These are phyloP conservation scores for Drosophila prosaltans DNA, from an alignment of 1,140 invertebrate species.

Conservation along the genomic window DNA sequence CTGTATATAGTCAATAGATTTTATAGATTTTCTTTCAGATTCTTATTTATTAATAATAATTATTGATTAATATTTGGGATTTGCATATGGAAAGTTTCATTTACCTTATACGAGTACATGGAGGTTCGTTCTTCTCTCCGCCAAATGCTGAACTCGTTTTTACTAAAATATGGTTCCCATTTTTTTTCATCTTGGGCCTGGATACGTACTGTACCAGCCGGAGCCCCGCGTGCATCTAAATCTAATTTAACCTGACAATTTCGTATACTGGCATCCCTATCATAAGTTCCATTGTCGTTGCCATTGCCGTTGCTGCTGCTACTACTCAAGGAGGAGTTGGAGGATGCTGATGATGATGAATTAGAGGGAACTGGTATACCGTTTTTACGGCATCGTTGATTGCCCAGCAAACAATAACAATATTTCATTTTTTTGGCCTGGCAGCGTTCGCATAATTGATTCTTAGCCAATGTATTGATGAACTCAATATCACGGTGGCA, in stretches of 20 bases:
- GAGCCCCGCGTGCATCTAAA: constrained; percentile 31
- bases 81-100: too few species aligned
- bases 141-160: constrained; percentile 92
- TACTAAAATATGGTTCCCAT: constrained; percentile 92
- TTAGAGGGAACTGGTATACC: constrained; percentile 60
- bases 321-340: too few species aligned
- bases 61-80: too few species aligned
- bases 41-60: too few species aligned
- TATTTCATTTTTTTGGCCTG: constrained; percentile 84
- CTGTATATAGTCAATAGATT: too few species aligned
- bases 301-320: neutral
- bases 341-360: neutral
- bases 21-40: too few species aligned
- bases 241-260: constrained; percentile 46
- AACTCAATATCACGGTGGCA: constrained; percentile 72
- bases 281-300: neutral
- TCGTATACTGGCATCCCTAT: constrained; percentile 37
- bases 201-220: constrained; percentile 78
- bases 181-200: constrained; percentile 84
- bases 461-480: constrained; percentile 62
- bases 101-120: constrained; percentile 91
- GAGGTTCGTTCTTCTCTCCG: constrained; percentile 87
- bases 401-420: constrained; percentile 86
- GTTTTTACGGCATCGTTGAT: constrained; percentile 85
- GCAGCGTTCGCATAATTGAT: constrained; percentile 84